phyloP scores from a whole-genome alignment of 2,113 vertebrate species.

The Oncorhynchus nerka region DNA sequence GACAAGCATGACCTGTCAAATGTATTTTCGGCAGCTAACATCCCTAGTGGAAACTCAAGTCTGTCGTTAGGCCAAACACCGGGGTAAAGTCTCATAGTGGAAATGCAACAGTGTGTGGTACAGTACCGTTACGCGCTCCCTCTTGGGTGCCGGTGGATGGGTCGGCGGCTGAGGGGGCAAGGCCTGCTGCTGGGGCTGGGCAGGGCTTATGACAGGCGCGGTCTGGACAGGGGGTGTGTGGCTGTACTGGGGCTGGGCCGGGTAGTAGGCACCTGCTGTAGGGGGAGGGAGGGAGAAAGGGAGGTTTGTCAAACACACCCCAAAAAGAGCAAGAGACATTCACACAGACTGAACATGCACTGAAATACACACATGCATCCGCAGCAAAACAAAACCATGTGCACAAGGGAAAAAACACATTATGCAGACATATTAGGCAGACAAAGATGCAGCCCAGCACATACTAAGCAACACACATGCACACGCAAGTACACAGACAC shows the following conservation, averaged over 20 bases:
- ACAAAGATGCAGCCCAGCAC: not conserved
- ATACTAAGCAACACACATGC: not conserved
- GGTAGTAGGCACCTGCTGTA: constrained; percentile 91
- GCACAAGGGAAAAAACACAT: not conserved
- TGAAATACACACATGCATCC: not conserved
- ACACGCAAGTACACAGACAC: constrained; percentile 16
- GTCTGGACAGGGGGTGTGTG: constrained; percentile 81
- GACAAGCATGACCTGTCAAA: no score
- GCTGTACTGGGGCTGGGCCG: constrained; percentile 87
- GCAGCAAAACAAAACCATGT: not conserved
- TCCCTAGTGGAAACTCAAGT: no score
- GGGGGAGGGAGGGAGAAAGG: not conserved
- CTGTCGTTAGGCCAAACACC: no score
- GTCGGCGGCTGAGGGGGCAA: constrained; percentile 67
- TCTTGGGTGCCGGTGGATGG: constrained; percentile 79
- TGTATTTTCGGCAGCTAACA: no score
- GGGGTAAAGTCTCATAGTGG: no score
- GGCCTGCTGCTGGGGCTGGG: constrained; percentile 74
- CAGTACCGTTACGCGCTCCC: constrained; percentile 90
- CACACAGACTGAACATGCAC: not conserved
- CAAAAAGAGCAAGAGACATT: no score
- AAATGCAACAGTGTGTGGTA: not conserved
- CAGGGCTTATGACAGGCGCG: constrained; percentile 82
- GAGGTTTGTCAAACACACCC: not conserved
- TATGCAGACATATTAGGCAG: not conserved